Evolutionary conservation across 2,888 invertebrate species (phyloP).

Genomic region (Eupithecia tripunctaria): DNA sequence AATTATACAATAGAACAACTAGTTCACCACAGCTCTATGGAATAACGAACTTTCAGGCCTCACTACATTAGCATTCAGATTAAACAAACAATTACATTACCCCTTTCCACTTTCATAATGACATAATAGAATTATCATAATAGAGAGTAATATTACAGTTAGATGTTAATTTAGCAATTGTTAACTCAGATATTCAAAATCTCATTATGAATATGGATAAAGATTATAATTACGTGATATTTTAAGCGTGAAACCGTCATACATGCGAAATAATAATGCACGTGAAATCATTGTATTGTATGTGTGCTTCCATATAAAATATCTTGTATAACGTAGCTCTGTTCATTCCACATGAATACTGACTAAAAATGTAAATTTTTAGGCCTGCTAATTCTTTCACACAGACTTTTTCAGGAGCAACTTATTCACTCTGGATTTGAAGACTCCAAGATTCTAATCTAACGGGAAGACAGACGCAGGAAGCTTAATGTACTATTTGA

Average conservation of each 20-base stretch:
- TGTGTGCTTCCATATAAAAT: not conserved
- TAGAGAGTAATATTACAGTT: slow-evolving; percentile 28
- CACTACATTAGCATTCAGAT: slow-evolving; percentile 15
- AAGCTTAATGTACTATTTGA: too few species aligned
- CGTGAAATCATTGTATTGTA: not conserved
- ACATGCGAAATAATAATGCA: not conserved
- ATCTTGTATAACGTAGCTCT: too few species aligned
- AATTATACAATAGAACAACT: not conserved
- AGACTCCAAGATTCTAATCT: too few species aligned
- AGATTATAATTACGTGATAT: slow-evolving; percentile 20
- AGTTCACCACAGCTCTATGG: not conserved
- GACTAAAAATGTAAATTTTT: too few species aligned
- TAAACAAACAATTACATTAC: slow-evolving; percentile 24
- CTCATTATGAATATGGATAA: slow-evolving; percentile 30
- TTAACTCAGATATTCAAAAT: slow-evolving; percentile 32
- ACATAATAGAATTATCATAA: slow-evolving; percentile 40
- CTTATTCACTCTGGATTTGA: too few species aligned
- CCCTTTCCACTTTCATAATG: slow-evolving; percentile 41
- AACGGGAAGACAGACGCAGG: too few species aligned
- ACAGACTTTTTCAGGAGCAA: too few species aligned
- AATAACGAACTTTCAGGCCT: not conserved
- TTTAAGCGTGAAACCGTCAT: slow-evolving; percentile 14
- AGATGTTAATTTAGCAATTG: slow-evolving; percentile 33
- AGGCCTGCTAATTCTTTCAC: too few species aligned
- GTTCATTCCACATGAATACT: too few species aligned